phyloP scores from a whole-genome alignment of 2,888 invertebrate species.

The Drosophila vallismaia region DNA sequence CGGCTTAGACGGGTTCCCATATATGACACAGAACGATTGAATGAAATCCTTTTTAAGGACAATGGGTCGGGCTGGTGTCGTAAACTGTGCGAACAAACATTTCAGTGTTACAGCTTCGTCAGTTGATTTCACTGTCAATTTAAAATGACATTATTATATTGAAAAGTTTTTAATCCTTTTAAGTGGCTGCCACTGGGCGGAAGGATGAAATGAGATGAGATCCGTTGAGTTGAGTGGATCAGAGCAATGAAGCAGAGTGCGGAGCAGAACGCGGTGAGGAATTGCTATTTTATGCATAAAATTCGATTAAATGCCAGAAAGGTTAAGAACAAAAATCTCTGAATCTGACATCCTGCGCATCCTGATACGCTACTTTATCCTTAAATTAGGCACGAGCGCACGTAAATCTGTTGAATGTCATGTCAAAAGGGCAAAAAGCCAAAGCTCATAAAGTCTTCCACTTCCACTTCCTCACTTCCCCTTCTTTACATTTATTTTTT shows the following conservation, averaged over 20 bases:
- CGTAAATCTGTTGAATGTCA: slow-evolving; percentile 76
- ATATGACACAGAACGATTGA: slow-evolving; percentile 37
- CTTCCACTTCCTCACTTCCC: slow-evolving; percentile 1
- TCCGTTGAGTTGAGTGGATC: slow-evolving; percentile 35
- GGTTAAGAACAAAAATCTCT: slow-evolving; percentile 59
- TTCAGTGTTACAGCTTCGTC: slow-evolving; percentile 47
- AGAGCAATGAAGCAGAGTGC: slow-evolving; percentile 6
- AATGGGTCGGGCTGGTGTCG: slow-evolving; percentile 4
- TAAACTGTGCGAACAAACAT: slow-evolving; percentile 50
- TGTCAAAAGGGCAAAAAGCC: slow-evolving; percentile 61
- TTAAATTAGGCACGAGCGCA: slow-evolving; percentile 80
- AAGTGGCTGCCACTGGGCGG: slow-evolving; percentile 67
- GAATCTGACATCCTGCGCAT: slow-evolving; percentile 46
- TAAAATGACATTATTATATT: slow-evolving; percentile 69
- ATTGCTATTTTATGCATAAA: slow-evolving; percentile 74
- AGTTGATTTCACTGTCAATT: slow-evolving; percentile 77
- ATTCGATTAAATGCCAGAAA: slow-evolving; percentile 78
- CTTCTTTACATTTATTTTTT: slow-evolving; percentile 8
- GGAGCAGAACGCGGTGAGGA: not conserved
- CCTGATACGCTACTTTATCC: slow-evolving; percentile 66
- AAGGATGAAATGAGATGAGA: slow-evolving; percentile 43
- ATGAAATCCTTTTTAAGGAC: slow-evolving; percentile 40
- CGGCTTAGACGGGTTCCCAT: slow-evolving; percentile 61
- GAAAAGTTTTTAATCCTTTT: slow-evolving; percentile 76
- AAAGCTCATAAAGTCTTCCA: slow-evolving; percentile 63